Evolutionary conservation across 1,140 invertebrate genomes (phyloP).

Genomic region (Orius insidiosus): DNA sequence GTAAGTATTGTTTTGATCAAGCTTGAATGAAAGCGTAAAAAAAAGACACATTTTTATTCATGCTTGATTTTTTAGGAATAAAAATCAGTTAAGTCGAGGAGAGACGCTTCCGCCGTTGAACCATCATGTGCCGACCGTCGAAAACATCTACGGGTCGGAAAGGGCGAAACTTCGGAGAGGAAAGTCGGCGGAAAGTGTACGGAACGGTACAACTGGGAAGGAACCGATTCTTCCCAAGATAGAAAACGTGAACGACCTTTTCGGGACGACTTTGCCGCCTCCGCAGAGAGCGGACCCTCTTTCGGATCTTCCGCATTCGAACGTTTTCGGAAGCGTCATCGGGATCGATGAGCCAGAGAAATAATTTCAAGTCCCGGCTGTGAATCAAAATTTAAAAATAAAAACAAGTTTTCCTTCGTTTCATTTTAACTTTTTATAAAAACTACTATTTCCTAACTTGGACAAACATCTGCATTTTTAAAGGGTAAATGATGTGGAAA

Average conservation of each 20-base stretch:
- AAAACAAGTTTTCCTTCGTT: too few species aligned
- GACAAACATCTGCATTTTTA: too few species aligned
- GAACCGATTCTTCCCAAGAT: background rate
- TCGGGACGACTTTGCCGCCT: background rate
- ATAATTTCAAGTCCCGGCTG: too few species aligned
- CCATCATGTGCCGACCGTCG: background rate
- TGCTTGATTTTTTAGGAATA: too few species aligned
- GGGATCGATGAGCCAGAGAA: background rate
- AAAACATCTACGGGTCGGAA: constrained; percentile 4
- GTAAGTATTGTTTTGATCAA: too few species aligned
- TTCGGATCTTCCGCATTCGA: background rate
- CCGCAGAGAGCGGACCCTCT: background rate
- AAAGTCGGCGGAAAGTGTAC: constrained; percentile 2
- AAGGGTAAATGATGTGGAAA: too few species aligned
- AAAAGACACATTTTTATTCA: too few species aligned
- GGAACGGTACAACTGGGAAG: background rate
- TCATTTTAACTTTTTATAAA: too few species aligned
- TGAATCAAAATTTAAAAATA: too few species aligned
- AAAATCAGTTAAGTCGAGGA: background rate
- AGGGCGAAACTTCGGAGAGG: background rate
- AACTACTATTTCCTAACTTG: too few species aligned
- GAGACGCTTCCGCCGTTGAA: background rate
- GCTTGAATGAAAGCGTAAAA: too few species aligned
- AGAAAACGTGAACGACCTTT: constrained; percentile 9
- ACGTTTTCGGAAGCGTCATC: constrained; percentile 1